These are phyloP conservation scores for Sturmia bella DNA, from an alignment of 2,888 invertebrate species.

Conservation along the genomic window DNA sequence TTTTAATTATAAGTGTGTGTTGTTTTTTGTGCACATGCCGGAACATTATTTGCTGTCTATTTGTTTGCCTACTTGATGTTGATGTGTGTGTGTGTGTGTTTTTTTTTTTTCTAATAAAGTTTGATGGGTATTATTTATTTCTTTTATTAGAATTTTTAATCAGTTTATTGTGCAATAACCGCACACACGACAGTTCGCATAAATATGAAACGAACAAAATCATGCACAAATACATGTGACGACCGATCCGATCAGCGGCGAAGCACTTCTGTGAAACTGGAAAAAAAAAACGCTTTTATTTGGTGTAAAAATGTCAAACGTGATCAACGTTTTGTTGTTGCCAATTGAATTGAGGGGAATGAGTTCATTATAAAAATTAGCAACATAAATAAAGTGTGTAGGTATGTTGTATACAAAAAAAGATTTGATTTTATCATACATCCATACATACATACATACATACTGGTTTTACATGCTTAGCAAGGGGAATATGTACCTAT, in stretches of 20 bases:
- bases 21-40: slow-evolving; percentile 18
- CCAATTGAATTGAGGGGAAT: neutral
- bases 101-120: neutral
- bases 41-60: neutral
- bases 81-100: neutral
- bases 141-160: slow-evolving; percentile 29
- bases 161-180: slow-evolving; percentile 16
- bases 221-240: slow-evolving; percentile 23
- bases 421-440: too few relatives aligned
- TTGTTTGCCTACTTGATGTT: too few relatives aligned
- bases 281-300: slow-evolving; percentile 21
- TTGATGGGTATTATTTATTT: neutral
- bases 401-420: too few relatives aligned
- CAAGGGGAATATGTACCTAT: neutral
- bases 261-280: neutral
- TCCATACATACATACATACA: neutral
- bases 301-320: slow-evolving; percentile 39
- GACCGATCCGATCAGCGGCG: neutral
- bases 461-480: neutral
- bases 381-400: neutral
- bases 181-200: neutral
- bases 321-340: slow-evolving; percentile 19
- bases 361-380: neutral
- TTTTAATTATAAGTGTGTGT: neutral
- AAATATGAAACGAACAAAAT: slow-evolving; percentile 1